Evolutionary conservation across 2,113 vertebrate genomes (phyloP).

Genomic region (Heteronetta atricapilla): DNA sequence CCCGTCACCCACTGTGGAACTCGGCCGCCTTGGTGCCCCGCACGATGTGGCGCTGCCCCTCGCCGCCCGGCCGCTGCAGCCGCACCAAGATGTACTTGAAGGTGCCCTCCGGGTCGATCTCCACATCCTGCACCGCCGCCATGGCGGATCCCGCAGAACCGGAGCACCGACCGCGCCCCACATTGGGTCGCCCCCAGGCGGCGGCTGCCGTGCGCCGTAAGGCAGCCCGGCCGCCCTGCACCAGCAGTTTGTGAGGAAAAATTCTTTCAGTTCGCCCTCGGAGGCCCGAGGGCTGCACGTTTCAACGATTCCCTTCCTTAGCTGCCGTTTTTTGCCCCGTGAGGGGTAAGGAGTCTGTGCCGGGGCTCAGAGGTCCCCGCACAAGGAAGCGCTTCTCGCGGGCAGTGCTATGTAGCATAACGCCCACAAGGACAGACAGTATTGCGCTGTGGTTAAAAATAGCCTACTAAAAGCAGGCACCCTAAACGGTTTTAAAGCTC

Average conservation of each 20-base stretch:
- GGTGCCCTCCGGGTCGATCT: constrained; percentile 85
- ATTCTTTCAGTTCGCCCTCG: accelerated
- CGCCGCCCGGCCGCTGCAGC: constrained; percentile 78
- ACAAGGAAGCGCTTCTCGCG: no score
- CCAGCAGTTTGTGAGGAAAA: accelerated
- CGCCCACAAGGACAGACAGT: not conserved
- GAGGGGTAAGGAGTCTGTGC: no score
- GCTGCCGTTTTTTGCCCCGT: no score
- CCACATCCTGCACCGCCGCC: constrained; percentile 74
- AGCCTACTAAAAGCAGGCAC: not conserved
- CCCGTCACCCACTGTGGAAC: constrained; percentile 86
- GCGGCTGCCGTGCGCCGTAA: accelerated
- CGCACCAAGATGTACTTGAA: constrained; percentile 90
- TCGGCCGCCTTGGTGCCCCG: constrained; percentile 86
- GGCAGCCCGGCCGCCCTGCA: accelerated
- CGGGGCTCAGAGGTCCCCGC: no score
- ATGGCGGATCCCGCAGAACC: constrained; percentile 11
- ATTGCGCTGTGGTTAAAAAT: not conserved
- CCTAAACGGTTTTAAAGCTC: not conserved
- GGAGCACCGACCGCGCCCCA: no score
- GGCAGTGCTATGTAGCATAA: no score
- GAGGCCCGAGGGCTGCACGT: accelerated
- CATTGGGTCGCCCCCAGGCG: not conserved
- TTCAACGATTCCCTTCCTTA: accelerated
- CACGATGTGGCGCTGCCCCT: constrained; percentile 81